Conservation (phyloP, 37 sponge, comb jelly and placozoan genomes). For the Oopsacas minuta region DNA sequence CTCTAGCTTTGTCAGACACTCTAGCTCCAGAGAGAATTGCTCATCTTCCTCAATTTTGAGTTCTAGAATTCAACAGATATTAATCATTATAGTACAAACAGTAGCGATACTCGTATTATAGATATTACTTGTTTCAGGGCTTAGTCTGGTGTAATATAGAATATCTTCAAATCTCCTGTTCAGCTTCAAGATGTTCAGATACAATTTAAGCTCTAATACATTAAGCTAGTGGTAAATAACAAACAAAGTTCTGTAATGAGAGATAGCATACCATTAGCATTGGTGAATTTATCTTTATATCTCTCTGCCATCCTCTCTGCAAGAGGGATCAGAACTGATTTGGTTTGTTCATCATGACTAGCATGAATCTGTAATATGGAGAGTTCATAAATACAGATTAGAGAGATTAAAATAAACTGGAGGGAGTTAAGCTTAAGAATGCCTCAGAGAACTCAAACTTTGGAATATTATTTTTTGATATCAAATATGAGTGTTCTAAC, state of each 20-base stretch:
- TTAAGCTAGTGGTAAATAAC: background rate
- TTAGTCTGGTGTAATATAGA: background rate
- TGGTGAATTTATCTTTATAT: constrained; percentile 31
- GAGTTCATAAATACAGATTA: too few species aligned
- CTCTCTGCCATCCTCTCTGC: constrained; percentile 73
- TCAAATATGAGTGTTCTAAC: too few species aligned
- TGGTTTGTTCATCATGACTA: background rate
- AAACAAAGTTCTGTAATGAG: background rate
- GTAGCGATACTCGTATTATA: background rate
- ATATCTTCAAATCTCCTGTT: background rate
- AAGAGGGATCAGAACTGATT: constrained; percentile 42
- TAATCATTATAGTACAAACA: background rate
- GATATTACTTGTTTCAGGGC: background rate
- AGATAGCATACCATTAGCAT: background rate
- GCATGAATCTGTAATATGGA: background rate
- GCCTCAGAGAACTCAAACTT: too few species aligned
- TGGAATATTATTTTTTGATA: too few species aligned
- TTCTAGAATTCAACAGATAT: background rate
- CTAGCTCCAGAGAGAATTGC: background rate
- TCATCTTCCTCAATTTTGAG: background rate
- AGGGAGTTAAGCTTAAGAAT: too few species aligned
- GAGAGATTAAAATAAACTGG: too few species aligned
- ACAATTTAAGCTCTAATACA: background rate
- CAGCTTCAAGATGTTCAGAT: background rate
- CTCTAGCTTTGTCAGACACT: background rate